These are phyloP conservation scores for Asteroscopus sphinx DNA, from an alignment of 2,888 invertebrate species.

Conservation along the genomic window DNA sequence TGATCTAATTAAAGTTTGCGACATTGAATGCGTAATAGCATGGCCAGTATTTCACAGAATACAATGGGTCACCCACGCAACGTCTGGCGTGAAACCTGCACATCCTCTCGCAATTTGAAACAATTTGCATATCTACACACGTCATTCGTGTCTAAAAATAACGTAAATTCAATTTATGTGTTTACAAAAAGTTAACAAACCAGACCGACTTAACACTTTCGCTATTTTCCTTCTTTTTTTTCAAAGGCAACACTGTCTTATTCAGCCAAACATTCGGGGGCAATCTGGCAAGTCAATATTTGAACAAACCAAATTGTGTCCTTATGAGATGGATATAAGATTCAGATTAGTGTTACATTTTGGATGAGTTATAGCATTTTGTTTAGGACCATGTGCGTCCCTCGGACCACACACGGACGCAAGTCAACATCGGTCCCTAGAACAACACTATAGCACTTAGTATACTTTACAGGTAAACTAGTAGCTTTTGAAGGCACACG, in stretches of 20 bases:
- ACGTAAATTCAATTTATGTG: slow-evolving; percentile 72
- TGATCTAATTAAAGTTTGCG: slow-evolving; percentile 74
- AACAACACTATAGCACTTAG: slow-evolving; percentile 88
- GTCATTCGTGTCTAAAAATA: slow-evolving; percentile 68
- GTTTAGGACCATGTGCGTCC: slow-evolving; percentile 52
- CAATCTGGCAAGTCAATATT: slow-evolving; percentile 43
- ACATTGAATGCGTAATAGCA: slow-evolving; percentile 76
- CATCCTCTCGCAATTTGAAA: slow-evolving; percentile 80
- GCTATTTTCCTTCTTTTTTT: slow-evolving; percentile 80
- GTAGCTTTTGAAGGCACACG: slow-evolving; percentile 78
- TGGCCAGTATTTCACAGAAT: slow-evolving; percentile 75
- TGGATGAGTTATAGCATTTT: slow-evolving; percentile 50
- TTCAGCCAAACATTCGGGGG: slow-evolving; percentile 70
- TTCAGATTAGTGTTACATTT: slow-evolving; percentile 57
- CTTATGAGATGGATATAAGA: slow-evolving; percentile 60
- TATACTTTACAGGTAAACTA: slow-evolving; percentile 87
- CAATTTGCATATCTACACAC: slow-evolving; percentile 81
- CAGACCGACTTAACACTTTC: slow-evolving; percentile 84
- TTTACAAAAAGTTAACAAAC: slow-evolving; percentile 77
- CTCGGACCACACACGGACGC: slow-evolving; percentile 87
- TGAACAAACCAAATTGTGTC: slow-evolving; percentile 47
- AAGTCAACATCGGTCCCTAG: slow-evolving; percentile 84
- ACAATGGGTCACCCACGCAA: slow-evolving; percentile 87
- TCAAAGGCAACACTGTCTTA: slow-evolving; percentile 79
- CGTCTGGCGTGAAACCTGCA: slow-evolving; percentile 78